Conservation (phyloP, 2,888 invertebrate species). For the Troides helena region DNA sequence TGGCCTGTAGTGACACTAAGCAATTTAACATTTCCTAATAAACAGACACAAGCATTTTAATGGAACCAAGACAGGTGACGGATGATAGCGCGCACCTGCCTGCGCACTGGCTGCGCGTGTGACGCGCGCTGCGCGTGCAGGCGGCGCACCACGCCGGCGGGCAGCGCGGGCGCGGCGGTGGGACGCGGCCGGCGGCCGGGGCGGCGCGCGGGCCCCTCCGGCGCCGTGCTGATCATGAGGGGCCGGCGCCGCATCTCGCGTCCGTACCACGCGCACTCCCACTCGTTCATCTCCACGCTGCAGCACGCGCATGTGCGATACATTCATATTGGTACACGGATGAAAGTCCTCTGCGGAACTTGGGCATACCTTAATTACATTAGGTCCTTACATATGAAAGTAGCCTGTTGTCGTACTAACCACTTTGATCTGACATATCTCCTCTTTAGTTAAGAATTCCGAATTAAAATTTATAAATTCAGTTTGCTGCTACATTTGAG, state of each 20-base stretch:
- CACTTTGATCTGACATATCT: too few species aligned
- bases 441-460: too few species aligned
- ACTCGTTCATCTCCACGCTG: conserved; percentile 71
- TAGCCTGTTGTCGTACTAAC: too few species aligned
- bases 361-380: too few species aligned
- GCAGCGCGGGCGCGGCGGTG: conserved; percentile 31
- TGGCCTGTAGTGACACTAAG: too few species aligned
- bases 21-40: too few species aligned
- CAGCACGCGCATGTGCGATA: background rate
- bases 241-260: conserved; percentile 89
- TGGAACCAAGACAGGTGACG: too few species aligned
- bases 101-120: background rate
- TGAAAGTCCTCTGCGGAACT: background rate
- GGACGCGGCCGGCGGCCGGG: conserved; percentile 19
- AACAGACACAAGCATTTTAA: too few species aligned
- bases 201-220: conserved; percentile 42
- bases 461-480: too few species aligned
- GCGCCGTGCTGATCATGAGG: conserved; percentile 83
- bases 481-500: too few species aligned
- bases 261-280: conserved; percentile 85
- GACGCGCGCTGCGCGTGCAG: background rate
- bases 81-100: background rate
- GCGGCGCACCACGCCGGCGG: conserved; percentile 33
- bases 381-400: too few species aligned
- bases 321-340: background rate